Base-by-base conservation (phyloP, 2,113 vertebrate species). In the Ciconia maguari region DNA sequence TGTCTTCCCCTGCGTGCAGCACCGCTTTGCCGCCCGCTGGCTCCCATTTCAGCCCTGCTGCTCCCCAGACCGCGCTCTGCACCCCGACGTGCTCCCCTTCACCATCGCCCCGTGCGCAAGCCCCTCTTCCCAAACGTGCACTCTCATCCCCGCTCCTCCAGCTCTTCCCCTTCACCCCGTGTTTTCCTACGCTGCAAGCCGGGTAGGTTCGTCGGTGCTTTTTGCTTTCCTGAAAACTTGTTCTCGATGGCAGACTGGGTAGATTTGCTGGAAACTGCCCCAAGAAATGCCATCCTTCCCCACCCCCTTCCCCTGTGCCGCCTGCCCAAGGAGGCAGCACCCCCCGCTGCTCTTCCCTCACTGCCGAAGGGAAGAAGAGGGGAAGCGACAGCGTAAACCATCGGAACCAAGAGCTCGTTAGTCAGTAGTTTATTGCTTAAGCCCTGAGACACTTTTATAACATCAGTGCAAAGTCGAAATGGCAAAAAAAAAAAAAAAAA, bases 381-480 rank as follows among this genome's bases (percentile, higher is more conserved):
- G 32, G 44, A 66, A 58, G 5, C 1, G 2, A 30, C 49, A 77
- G 20, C 60, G 38, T 0, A 46, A 68, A 51, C 32, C 49, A 32
- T 2, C 0, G 34, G 29, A 12, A 66, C 27, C 11, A 24, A 48
- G 57, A 80, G 36, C 34, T 66, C 7, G 0, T 79, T 48, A 10
- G 4, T 82, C 48, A 57, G 13, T 55, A 5, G 0, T 97, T 96
- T 97, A 97, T 95, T 97, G 71, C 55, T 88, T 55, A 86, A 94
- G 91, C 78, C 90, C 78, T 58, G 41, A 92, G 71, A 84, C 52
- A 44, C 20, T 60, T 82, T 36, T 25, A n/a, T 16, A 64, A 76
- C 71, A 66, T 78, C 93, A 89, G 94, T 96, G 58, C 86, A 92
- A 36, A 27, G 60, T 89, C 66, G 46, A 81, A 16, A 84, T 18